Conservation (phyloP, 2,797 vertebrate genomes). For the Brotogeris chrysoptera region DNA sequence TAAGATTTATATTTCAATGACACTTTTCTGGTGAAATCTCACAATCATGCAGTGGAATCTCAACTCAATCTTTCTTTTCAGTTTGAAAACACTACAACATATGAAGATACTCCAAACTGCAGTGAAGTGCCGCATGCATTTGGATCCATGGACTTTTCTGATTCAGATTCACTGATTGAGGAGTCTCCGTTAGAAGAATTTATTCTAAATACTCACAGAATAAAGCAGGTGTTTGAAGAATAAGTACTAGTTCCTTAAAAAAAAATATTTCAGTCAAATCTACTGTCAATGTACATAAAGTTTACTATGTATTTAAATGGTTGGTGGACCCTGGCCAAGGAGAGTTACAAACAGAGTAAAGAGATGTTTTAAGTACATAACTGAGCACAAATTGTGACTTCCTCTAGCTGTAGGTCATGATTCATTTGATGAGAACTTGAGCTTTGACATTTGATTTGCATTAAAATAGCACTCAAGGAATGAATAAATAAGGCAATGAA, state of each 20-base stretch:
- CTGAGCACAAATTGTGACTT: neutral
- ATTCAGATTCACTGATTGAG: conserved; percentile 62
- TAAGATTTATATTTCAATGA: neutral
- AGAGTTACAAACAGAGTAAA: neutral
- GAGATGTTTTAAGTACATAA: neutral
- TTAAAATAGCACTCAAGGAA: neutral
- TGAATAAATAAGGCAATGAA: neutral
- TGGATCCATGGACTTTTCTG: conserved; percentile 77
- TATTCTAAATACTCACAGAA: conserved; percentile 16
- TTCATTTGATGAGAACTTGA: neutral
- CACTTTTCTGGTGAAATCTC: neutral
- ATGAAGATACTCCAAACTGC: conserved; percentile 73
- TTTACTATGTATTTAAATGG: neutral
- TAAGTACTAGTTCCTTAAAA: neutral
- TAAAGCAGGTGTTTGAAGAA: conserved; percentile 46
- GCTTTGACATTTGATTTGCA: neutral
- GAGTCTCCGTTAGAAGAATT: conserved; percentile 58
- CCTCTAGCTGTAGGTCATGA: neutral
- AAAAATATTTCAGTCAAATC: neutral
- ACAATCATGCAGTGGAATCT: neutral
- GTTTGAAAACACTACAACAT: conserved; percentile 71
- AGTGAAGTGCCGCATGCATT: conserved; percentile 38
- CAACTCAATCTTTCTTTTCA: conserved; percentile 29
- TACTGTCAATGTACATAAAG: neutral
- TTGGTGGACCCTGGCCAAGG: neutral